These are phyloP conservation scores for Drosophila maculinotata DNA, from an alignment of 2,888 invertebrate species.

Conservation along the genomic window DNA sequence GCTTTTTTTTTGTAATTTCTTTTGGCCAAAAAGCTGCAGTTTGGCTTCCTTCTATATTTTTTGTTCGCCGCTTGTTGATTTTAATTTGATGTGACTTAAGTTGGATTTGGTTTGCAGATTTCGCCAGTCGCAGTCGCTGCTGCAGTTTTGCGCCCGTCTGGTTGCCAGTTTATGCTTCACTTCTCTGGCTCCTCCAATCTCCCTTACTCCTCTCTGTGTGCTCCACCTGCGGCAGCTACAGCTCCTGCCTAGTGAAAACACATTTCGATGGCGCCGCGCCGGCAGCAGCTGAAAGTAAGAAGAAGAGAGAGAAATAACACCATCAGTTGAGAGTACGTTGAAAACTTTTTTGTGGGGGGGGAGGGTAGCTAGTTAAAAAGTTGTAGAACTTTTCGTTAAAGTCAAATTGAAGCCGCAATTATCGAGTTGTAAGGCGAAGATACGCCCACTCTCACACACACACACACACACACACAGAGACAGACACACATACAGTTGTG, in stretches of 20 bases:
- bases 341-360: constrained; percentile 57
- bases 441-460: constrained; percentile 35
- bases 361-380: constrained; percentile 70
- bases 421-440: constrained; percentile 74
- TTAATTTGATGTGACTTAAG: constrained; percentile 81
- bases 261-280: constrained; percentile 54
- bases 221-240: constrained; percentile 30
- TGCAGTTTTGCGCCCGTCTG: constrained; percentile 48
- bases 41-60: constrained; percentile 27
- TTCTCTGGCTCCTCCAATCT: constrained; percentile 6
- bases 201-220: constrained; percentile 10
- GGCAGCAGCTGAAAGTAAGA: constrained; percentile 47
- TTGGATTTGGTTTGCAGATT: constrained; percentile 79
- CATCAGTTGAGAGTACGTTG: constrained; percentile 60
- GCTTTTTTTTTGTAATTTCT: constrained; percentile 23
- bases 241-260: constrained; percentile 47
- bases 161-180: constrained; percentile 41
- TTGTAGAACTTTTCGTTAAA: constrained; percentile 73
- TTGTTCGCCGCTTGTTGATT: constrained; percentile 72
- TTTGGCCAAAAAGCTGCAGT: constrained; percentile 45
- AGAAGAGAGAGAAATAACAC: constrained; percentile 25
- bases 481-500: constrained; percentile 48
- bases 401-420: constrained; percentile 80
- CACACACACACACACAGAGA: constrained; percentile 5
- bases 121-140: constrained; percentile 41